phyloP scores from a whole-genome alignment of 2,113 vertebrate species.

The Mormoops blainvillei region DNA sequence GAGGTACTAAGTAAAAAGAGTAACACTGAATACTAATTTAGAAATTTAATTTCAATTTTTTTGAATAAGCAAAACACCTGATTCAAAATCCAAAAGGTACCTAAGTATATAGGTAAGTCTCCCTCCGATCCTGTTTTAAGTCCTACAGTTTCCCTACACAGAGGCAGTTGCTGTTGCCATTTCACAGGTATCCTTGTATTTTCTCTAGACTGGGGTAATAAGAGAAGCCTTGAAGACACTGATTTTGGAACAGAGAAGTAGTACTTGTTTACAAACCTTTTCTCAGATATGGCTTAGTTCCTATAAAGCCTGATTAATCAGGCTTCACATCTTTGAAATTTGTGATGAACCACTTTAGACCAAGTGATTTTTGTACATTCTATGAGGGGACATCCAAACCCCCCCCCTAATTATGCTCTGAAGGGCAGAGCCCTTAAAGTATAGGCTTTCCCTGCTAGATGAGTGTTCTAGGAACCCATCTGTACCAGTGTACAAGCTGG shows the following conservation, averaged over 20 bases:
- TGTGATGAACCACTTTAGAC: neutral
- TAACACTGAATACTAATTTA: neutral
- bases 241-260: neutral
- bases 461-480: no score
- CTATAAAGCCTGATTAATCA: neutral
- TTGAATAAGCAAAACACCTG: neutral
- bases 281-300: neutral
- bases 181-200: neutral
- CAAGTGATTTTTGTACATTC: neutral
- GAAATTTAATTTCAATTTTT: neutral
- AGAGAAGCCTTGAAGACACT: neutral
- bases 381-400: neutral
- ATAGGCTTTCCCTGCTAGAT: no score
- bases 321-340: neutral
- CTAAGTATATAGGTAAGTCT: neutral
- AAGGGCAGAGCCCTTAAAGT: no score
- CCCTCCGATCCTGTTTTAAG: neutral
- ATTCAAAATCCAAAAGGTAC: neutral
- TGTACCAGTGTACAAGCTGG: no score
- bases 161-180: neutral
- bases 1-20: neutral
- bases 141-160: neutral
- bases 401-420: no score
- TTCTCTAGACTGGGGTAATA: neutral
- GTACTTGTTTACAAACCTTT: neutral